Evolutionary conservation across 2,888 invertebrate genomes (phyloP).

Genomic region (Yponomeuta evonymella): DNA sequence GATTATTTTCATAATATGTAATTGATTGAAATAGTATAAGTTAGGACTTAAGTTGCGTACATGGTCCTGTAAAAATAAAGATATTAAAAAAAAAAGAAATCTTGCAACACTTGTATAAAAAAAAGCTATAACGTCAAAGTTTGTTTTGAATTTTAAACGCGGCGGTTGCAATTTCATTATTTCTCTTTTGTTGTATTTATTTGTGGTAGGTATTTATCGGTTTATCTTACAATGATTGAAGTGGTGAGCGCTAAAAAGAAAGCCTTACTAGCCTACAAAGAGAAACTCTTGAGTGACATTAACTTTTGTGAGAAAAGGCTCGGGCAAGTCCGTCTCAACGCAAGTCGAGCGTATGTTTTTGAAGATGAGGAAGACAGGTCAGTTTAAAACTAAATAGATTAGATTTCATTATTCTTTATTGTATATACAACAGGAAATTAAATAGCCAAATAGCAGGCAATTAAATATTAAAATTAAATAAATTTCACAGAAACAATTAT

Average conservation of each 20-base stretch:
- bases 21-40: too few relatives aligned
- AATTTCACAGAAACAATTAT: too few relatives aligned
- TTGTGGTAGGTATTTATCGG: background rate
- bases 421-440: too few relatives aligned
- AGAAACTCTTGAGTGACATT: slow-evolving; percentile 43
- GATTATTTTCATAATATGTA: too few relatives aligned
- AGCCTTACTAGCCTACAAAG: slow-evolving; percentile 37
- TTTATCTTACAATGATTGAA: slow-evolving; percentile 10
- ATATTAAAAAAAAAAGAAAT: too few relatives aligned
- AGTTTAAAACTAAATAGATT: background rate
- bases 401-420: too few relatives aligned
- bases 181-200: background rate
- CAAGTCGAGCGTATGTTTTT: background rate
- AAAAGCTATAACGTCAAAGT: background rate
- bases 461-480: too few relatives aligned
- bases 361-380: slow-evolving; percentile 37
- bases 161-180: background rate
- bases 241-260: slow-evolving; percentile 20
- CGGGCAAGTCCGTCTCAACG: slow-evolving; percentile 31
- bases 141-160: background rate
- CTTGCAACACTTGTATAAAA: background rate
- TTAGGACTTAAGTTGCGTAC: too few relatives aligned
- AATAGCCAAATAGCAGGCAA: too few relatives aligned
- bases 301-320: slow-evolving; percentile 47
- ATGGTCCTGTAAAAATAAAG: too few relatives aligned